Conservation (phyloP, 2,797 vertebrate genomes). For the Lagorchestes hirsutus region DNA sequence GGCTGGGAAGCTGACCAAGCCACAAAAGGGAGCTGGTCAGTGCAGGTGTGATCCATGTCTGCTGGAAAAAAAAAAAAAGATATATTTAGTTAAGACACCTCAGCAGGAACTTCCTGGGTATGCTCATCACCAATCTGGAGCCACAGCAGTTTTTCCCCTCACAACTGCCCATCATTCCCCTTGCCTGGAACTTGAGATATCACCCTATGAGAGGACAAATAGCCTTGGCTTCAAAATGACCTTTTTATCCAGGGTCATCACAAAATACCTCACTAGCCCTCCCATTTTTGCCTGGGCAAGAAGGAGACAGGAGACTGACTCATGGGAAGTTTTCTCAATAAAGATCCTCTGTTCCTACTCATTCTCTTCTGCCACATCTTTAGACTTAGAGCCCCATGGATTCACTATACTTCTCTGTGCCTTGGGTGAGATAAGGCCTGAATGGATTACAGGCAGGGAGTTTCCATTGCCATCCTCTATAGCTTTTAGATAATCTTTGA, state of each 20-base stretch:
- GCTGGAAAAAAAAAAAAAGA: not conserved
- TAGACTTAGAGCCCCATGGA: not conserved
- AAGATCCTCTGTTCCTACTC: conserved; percentile 38
- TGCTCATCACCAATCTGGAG: not conserved
- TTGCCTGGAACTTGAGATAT: conserved; percentile 19
- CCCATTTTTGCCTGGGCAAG: conserved; percentile 26
- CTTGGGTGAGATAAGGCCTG: not conserved
- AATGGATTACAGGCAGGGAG: not conserved
- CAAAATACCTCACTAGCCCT: conserved; percentile 39
- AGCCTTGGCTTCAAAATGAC: conserved; percentile 61
- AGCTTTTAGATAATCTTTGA: conserved; percentile 16
- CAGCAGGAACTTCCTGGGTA: not conserved
- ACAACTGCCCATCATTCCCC: not conserved
- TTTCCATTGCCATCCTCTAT: conserved; percentile 34
- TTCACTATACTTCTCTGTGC: not conserved
- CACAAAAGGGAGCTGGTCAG: not conserved
- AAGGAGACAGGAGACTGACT: conserved; percentile 60
- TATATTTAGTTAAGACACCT: not conserved
- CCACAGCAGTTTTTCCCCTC: not conserved
- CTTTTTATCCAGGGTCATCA: conserved; percentile 62
- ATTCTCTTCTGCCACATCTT: not conserved
- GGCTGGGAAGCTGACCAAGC: conserved; percentile 39
- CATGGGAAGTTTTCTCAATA: conserved; percentile 73
- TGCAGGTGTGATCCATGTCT: conserved; percentile 16
- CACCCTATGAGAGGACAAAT: conserved; percentile 70